Percentiles rank a stretch among this genome's conserved stretches.
phyloP scores from a whole-genome alignment of 2,113 vertebrate species.

The Oophaga pumilio region DNA sequence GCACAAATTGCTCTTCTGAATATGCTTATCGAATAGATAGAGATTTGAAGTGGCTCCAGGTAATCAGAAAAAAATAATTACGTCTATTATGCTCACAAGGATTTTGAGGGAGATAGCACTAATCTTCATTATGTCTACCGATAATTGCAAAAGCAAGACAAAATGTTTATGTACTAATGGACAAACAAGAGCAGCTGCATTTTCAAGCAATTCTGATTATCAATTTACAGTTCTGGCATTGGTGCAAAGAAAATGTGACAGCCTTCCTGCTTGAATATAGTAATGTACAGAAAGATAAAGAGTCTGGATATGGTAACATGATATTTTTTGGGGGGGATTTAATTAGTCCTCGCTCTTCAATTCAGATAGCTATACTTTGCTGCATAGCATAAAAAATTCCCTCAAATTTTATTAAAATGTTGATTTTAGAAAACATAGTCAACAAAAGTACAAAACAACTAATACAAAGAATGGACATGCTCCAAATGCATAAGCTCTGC shows the following conservation, averaged over 20 bases:
- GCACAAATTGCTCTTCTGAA: constrained; percentile 39
- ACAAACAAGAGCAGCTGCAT: constrained; percentile 61
- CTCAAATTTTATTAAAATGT: neutral
- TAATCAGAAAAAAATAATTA: constrained; percentile 54
- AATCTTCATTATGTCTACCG: constrained; percentile 60
- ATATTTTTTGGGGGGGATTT: neutral
- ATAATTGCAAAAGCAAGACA: constrained; percentile 34
- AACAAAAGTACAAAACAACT: neutral
- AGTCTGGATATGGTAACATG: neutral
- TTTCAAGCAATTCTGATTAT: constrained; percentile 27
- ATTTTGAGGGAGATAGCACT: constrained; percentile 50
- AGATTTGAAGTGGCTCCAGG: constrained; percentile 49
- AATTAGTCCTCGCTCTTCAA: neutral
- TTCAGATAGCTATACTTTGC: neutral
- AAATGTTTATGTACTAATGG: constrained; percentile 58
- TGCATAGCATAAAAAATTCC: neutral
- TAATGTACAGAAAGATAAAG: constrained; percentile 12
- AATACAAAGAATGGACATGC: no score
- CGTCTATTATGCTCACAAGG: constrained; percentile 38
- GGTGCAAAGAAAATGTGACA: constrained; percentile 26
- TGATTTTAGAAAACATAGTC: neutral
- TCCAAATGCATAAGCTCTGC: no score
- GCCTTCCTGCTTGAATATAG: neutral
- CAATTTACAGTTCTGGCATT: constrained; percentile 26
- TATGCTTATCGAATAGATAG: constrained; percentile 41